Evolutionary conservation across 2,888 invertebrate genomes (phyloP).

Genomic region (Drosophila rubida): DNA sequence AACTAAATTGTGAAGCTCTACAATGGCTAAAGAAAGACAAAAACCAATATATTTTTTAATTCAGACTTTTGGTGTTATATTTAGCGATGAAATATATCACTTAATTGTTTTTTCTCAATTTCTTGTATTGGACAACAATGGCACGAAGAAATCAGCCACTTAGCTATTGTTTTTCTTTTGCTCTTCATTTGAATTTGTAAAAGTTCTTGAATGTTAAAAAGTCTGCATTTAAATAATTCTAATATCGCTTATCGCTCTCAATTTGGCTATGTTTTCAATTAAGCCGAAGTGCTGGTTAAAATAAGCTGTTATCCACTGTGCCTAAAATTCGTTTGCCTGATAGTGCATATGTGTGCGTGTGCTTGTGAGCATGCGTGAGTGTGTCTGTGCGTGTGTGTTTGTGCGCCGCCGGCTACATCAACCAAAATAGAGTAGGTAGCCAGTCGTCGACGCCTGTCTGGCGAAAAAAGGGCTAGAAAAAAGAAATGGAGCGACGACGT

Average conservation of each 20-base stretch:
- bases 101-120: neutral
- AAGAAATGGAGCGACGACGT: slow-evolving; percentile 37
- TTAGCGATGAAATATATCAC: neutral
- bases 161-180: too few species aligned
- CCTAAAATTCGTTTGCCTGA: slow-evolving; percentile 43
- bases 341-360: slow-evolving; percentile 26
- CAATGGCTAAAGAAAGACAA: neutral
- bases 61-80: neutral
- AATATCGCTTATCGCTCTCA: neutral
- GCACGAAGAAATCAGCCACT: too few species aligned
- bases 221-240: neutral
- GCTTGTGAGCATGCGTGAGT: slow-evolving; percentile 8
- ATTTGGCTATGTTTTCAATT: neutral
- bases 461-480: slow-evolving; percentile 49
- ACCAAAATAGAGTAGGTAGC: slow-evolving; percentile 62
- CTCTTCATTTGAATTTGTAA: too few species aligned
- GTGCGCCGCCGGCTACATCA: slow-evolving; percentile 34
- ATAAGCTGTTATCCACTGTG: neutral
- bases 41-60: neutral
- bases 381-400: slow-evolving; percentile 24
- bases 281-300: neutral
- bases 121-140: too few species aligned
- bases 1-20: neutral
- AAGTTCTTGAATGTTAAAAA: too few species aligned
- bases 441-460: slow-evolving; percentile 33